phyloP scores from a whole-genome alignment of 1,140 invertebrate species.

The Eriosoma lanigerum region DNA sequence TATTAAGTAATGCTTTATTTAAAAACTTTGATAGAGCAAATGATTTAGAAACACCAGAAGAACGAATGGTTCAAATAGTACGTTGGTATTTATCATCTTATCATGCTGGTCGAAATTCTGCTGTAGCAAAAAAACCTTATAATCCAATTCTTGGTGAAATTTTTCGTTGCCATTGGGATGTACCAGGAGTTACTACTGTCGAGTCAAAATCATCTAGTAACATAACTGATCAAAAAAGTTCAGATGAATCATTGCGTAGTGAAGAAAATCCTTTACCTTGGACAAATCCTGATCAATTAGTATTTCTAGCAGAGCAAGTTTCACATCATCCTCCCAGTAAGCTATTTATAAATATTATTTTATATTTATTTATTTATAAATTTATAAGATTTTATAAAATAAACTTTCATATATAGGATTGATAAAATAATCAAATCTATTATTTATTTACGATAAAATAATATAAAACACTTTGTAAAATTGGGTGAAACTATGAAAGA shows the following conservation, averaged over 20 bases:
- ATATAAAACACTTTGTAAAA: no score
- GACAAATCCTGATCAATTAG: slow-evolving; percentile 76
- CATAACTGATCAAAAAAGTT: not conserved
- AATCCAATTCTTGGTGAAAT: slow-evolving; percentile 95
- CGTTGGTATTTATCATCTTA: slow-evolving; percentile 96
- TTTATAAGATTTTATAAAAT: no score
- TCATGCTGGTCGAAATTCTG: slow-evolving; percentile 91
- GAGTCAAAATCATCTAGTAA: slow-evolving; percentile 53
- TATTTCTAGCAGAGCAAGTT: slow-evolving; percentile 96
- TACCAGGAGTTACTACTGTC: slow-evolving; percentile 58
- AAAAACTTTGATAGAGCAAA: slow-evolving; percentile 69
- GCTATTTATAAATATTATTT: slow-evolving; percentile 52
- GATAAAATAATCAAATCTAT: no score
- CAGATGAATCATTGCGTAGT: slow-evolving; percentile 58
- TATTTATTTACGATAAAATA: no score
- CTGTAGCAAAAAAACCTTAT: slow-evolving; percentile 96
- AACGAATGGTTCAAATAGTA: slow-evolving; percentile 90
- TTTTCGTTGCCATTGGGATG: slow-evolving; percentile 87
- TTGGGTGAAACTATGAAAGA: no score
- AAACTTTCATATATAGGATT: no score
- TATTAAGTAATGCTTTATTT: no score
- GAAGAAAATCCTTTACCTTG: slow-evolving; percentile 76
- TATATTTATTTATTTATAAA: no score
- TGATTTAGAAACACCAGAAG: slow-evolving; percentile 77
- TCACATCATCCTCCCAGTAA: slow-evolving; percentile 97